These are phyloP conservation scores for Chelonia mydas DNA, from an alignment of 2,797 vertebrate species.

Conservation along the genomic window DNA sequence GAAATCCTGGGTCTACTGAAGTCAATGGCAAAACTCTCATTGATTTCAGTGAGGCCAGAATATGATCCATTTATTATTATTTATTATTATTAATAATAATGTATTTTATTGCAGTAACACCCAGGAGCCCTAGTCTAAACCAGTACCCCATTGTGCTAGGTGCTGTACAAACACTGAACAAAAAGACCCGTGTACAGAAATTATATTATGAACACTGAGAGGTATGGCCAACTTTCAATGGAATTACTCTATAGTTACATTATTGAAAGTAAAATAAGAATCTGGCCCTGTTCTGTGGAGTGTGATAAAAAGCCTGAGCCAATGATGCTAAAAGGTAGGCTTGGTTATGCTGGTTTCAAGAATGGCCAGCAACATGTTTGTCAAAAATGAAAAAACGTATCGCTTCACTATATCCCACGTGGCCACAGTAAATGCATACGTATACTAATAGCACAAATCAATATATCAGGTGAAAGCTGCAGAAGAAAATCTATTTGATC, in stretches of 20 bases:
- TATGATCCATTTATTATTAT: neutral
- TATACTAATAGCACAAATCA: neutral
- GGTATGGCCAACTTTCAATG: accelerated
- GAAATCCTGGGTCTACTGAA: neutral
- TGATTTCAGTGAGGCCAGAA: neutral
- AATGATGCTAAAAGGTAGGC: neutral
- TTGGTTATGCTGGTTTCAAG: neutral
- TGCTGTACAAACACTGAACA: neutral
- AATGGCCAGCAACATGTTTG: neutral
- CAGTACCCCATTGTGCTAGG: neutral
- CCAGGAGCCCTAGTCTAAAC: neutral
- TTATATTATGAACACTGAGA: neutral
- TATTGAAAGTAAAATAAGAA: neutral
- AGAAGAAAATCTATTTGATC: neutral
- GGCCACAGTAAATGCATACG: neutral
- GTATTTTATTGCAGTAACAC: neutral
- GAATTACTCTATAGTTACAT: neutral
- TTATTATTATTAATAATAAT: neutral
- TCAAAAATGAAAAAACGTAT: neutral
- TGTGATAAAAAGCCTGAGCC: neutral
- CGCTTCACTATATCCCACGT: neutral
- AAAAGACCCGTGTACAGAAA: too few species aligned
- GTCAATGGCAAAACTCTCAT: neutral
- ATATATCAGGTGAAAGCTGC: neutral
- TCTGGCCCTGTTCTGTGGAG: neutral